A percentile compares a stretch with the other conserved stretches of the same genome.
phyloP scores from a whole-genome alignment of 1,140 invertebrate species.

The Cydia amplana region DNA sequence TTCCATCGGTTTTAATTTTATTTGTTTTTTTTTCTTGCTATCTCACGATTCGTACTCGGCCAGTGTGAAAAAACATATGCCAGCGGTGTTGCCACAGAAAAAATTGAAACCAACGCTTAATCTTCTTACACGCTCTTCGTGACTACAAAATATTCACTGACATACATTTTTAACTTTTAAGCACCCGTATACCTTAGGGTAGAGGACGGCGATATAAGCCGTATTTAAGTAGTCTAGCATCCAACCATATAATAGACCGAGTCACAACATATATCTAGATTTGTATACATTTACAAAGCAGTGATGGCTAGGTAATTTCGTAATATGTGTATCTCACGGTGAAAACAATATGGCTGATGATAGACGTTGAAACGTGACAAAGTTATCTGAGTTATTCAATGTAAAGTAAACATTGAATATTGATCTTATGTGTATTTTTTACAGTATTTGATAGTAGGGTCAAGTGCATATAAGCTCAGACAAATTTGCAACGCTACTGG shows the following conservation, averaged over 20 bases:
- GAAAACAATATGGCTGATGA: constrained; percentile 8
- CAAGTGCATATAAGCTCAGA: not conserved
- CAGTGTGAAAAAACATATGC: constrained; percentile 29
- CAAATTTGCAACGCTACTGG: not conserved
- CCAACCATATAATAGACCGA: not conserved
- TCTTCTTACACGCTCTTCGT: not conserved
- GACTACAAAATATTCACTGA: constrained; percentile 24
- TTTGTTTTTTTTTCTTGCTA: constrained; percentile 25
- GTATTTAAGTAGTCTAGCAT: constrained; percentile 5
- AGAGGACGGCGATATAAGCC: constrained; percentile 15
- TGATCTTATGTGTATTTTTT: not conserved
- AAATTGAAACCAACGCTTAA: not conserved
- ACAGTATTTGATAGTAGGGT: not conserved
- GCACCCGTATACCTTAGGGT: constrained; percentile 29
- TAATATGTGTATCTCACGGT: not conserved
- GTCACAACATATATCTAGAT: not conserved
- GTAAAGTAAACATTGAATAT: not conserved
- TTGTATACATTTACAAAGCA: not conserved
- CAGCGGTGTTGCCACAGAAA: constrained; percentile 27
- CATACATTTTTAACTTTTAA: constrained; percentile 29
- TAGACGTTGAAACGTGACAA: not conserved
- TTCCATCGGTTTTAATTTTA: not conserved
- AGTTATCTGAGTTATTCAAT: not conserved
- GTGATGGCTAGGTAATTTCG: not conserved
- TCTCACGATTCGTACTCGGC: constrained; percentile 28